These are phyloP conservation scores for Mimumesa dahlbomi DNA, from an alignment of 2,888 invertebrate species.

Conservation along the genomic window DNA sequence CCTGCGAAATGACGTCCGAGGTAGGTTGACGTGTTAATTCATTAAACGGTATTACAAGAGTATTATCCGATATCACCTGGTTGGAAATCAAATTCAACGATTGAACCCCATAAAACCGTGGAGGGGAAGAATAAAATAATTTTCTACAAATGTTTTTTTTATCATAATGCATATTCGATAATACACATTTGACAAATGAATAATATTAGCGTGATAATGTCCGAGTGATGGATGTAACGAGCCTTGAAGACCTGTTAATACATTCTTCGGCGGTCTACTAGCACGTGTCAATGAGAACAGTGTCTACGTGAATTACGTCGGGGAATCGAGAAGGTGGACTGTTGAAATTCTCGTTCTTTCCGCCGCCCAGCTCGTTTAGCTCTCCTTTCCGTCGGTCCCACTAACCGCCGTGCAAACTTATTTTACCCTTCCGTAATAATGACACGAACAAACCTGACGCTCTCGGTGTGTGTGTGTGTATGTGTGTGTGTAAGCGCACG, in stretches of 20 bases:
- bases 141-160: no score
- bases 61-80: no score
- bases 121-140: no score
- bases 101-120: no score
- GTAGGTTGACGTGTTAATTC: background rate
- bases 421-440: slow-evolving; percentile 64
- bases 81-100: no score
- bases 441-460: slow-evolving; percentile 69
- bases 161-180: no score
- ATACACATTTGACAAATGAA: no score
- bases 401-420: slow-evolving; percentile 65
- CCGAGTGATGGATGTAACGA: background rate
- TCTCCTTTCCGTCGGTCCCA: slow-evolving; percentile 37
- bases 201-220: background rate
- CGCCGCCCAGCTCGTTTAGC: slow-evolving; percentile 43
- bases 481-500: slow-evolving; percentile 46
- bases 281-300: slow-evolving; percentile 30
- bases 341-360: slow-evolving; percentile 22
- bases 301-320: slow-evolving; percentile 17
- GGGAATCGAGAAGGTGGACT: background rate
- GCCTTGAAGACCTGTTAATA: background rate
- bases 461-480: no score
- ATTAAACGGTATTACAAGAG: no score
- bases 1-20: background rate
- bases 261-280: background rate